phyloP scores from a whole-genome alignment of 2,113 vertebrate genomes.

The Telmatochromis sp. region DNA sequence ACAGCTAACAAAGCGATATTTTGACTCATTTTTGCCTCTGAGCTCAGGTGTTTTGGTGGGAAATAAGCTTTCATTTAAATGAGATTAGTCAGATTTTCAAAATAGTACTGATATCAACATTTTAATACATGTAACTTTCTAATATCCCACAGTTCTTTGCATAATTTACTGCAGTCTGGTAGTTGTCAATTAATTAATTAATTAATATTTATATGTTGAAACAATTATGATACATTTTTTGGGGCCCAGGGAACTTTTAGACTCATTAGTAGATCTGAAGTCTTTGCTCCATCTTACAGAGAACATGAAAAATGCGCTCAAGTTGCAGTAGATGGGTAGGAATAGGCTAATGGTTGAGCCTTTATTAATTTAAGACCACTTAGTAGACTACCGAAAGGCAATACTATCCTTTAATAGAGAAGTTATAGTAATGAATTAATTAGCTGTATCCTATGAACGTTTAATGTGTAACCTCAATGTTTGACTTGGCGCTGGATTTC shows the following conservation, averaged over 20 bases:
- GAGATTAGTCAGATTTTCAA: not conserved
- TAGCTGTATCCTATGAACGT: not conserved
- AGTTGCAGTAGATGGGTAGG: not conserved
- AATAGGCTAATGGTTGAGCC: not conserved
- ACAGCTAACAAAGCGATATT: not conserved
- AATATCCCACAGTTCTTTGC: not conserved
- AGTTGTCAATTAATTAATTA: not conserved
- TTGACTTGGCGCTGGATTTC: not conserved
- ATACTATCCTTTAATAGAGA: not conserved
- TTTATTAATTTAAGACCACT: not conserved
- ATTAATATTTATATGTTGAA: not conserved
- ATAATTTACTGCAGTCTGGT: not conserved
- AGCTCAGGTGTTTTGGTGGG: accelerated
- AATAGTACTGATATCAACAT: not conserved
- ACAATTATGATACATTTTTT: not conserved
- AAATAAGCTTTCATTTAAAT: not conserved
- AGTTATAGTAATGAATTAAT: not conserved
- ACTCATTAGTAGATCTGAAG: not conserved
- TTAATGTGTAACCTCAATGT: not conserved
- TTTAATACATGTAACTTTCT: not conserved
- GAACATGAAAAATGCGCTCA: not conserved
- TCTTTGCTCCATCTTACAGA: not conserved
- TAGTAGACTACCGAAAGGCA: not conserved
- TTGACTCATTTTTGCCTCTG: not conserved
- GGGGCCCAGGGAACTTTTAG: not conserved